Evolutionary conservation across 2,113 vertebrate genomes (phyloP).

Genomic region (Tychaedon coryphoeus): DNA sequence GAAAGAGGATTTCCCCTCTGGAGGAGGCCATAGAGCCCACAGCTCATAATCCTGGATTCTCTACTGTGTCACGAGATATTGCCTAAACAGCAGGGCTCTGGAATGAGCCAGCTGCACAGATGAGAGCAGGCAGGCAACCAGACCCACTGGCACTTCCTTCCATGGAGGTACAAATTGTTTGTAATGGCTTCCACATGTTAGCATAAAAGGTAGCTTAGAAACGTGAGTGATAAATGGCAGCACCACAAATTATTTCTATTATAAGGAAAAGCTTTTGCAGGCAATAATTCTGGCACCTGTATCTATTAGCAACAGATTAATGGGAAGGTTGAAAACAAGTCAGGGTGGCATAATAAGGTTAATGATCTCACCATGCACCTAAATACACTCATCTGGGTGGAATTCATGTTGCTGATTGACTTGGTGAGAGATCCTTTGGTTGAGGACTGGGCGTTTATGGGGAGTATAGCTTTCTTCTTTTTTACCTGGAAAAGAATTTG

Average conservation of each 20-base stretch:
- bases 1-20: not conserved
- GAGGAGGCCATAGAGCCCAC: not conserved
- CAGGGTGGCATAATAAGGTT: not conserved
- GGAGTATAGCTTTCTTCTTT: not conserved
- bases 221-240: not conserved
- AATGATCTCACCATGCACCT: not conserved
- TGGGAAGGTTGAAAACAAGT: not conserved
- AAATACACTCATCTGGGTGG: not conserved
- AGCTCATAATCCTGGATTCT: not conserved
- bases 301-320: conserved; percentile 8
- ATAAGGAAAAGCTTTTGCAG: not conserved
- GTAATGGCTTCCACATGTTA: not conserved
- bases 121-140: not conserved
- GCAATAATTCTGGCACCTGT: not conserved
- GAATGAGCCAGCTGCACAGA: not conserved
- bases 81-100: not conserved
- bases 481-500: not conserved
- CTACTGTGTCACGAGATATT: not conserved
- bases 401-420: conserved; percentile 12
- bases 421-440: not conserved
- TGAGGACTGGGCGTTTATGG: not conserved
- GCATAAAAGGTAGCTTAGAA: not conserved
- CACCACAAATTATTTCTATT: not conserved
- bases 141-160: not conserved
- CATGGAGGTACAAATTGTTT: not conserved